A percentile compares a stretch with the other conserved stretches of the same genome.
Conservation (phyloP, 2,113 vertebrate genomes). For the Butastur rufipennis region DNA sequence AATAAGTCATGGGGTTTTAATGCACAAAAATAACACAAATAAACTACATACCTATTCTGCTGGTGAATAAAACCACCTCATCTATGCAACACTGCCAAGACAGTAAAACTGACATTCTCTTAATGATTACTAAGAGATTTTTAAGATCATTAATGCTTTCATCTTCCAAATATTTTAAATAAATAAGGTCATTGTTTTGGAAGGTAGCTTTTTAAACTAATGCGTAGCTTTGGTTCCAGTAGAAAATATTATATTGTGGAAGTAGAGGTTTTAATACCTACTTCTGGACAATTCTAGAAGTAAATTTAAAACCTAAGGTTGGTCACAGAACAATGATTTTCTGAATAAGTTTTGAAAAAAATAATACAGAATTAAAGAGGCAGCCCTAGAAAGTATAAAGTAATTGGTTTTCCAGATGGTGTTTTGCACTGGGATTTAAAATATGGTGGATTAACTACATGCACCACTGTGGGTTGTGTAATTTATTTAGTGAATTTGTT, state of each 20-base stretch:
- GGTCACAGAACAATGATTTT: background rate
- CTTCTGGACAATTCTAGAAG: background rate
- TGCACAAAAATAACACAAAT: background rate
- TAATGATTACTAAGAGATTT: background rate
- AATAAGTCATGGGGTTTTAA: background rate
- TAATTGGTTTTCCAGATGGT: conserved; percentile 14
- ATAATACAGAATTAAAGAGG: background rate
- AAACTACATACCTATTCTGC: background rate
- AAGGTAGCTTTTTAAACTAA: background rate
- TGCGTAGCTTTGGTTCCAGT: background rate
- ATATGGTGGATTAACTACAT: conserved; percentile 23
- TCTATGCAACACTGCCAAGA: background rate
- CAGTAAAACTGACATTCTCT: background rate
- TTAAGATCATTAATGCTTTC: background rate
- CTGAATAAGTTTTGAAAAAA: conserved; percentile 21
- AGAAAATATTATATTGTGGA: background rate
- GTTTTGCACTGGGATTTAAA: conserved; percentile 25
- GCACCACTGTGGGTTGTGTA: background rate
- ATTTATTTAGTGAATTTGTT: conserved; percentile 36
- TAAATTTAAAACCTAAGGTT: conserved; percentile 7
- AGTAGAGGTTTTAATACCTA: background rate
- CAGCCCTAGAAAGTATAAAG: background rate
- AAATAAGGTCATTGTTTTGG: background rate
- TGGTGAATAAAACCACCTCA: background rate
- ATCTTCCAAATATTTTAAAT: background rate